Evolutionary conservation across 2,888 invertebrate genomes (phyloP).

Genomic region (Cryptus viduatorius): DNA sequence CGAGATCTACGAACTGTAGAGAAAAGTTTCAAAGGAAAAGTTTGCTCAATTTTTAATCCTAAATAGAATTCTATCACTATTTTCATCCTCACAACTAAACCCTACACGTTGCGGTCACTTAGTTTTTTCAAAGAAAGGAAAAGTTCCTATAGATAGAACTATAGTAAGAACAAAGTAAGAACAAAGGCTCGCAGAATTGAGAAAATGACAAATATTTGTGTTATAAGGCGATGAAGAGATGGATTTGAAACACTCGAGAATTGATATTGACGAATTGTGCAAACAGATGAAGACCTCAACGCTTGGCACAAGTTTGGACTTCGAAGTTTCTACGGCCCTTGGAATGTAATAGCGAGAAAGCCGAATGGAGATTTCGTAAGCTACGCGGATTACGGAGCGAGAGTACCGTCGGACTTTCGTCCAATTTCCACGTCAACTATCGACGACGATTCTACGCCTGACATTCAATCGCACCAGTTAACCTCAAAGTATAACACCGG

Average conservation of each 20-base stretch:
- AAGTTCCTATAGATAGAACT: too few species aligned
- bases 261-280: background rate
- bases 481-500: slow-evolving; percentile 52
- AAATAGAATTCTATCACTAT: too few species aligned
- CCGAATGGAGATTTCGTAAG: slow-evolving; percentile 71
- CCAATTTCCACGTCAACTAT: slow-evolving; percentile 46
- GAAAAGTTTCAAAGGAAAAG: too few species aligned
- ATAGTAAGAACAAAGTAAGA: too few species aligned
- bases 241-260: background rate
- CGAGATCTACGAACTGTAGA: too few species aligned
- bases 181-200: too few species aligned
- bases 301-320: slow-evolving; percentile 59
- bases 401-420: slow-evolving; percentile 59
- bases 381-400: slow-evolving; percentile 72
- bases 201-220: background rate
- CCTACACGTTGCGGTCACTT: too few species aligned
- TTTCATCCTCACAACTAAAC: too few species aligned
- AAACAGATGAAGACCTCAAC: slow-evolving; percentile 56
- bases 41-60: too few species aligned
- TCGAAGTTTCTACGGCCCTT: slow-evolving; percentile 70
- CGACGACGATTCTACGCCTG: slow-evolving; percentile 25
- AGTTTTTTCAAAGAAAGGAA: too few species aligned
- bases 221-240: background rate
- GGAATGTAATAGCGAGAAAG: slow-evolving; percentile 66
- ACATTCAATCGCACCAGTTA: slow-evolving; percentile 20